Conservation (phyloP, 2,888 invertebrate genomes). For the Linyphia triangularis region DNA sequence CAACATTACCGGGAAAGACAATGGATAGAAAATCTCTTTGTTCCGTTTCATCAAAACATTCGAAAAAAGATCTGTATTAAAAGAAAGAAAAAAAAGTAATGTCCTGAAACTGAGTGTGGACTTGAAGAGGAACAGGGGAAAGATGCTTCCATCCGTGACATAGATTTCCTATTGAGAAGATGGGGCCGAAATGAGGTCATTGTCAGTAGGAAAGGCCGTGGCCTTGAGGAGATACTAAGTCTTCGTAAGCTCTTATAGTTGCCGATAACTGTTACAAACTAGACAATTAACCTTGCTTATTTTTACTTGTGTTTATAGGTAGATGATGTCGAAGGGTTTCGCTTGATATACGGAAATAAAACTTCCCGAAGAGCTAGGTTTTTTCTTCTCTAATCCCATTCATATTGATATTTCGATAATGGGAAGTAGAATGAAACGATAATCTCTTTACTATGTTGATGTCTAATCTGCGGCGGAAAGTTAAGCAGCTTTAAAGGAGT, state of each 20-base stretch:
- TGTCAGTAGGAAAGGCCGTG: constrained; percentile 68
- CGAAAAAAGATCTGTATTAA: no score
- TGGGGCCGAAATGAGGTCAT: constrained; percentile 64
- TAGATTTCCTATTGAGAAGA: constrained; percentile 57
- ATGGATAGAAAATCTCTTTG: no score
- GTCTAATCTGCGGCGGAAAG: no score
- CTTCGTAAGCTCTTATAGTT: constrained; percentile 17
- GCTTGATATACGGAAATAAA: background rate
- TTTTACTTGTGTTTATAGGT: constrained; percentile 24
- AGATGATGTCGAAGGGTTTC: background rate
- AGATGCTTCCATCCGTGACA: constrained; percentile 58
- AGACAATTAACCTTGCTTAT: constrained; percentile 45
- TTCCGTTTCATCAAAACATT: no score
- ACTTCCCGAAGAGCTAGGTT: background rate
- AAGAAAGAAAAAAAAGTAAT: background rate
- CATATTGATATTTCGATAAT: no score
- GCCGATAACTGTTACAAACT: background rate
- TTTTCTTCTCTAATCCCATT: no score
- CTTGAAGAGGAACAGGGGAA: background rate
- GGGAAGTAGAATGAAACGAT: no score
- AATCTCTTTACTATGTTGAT: no score
- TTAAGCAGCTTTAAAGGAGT: no score
- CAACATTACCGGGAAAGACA: no score
- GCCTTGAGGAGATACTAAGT: constrained; percentile 52
- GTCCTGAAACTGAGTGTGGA: background rate